Evolutionary conservation across 2,797 vertebrate species (phyloP).

Genomic region (Myripristis murdjan): DNA sequence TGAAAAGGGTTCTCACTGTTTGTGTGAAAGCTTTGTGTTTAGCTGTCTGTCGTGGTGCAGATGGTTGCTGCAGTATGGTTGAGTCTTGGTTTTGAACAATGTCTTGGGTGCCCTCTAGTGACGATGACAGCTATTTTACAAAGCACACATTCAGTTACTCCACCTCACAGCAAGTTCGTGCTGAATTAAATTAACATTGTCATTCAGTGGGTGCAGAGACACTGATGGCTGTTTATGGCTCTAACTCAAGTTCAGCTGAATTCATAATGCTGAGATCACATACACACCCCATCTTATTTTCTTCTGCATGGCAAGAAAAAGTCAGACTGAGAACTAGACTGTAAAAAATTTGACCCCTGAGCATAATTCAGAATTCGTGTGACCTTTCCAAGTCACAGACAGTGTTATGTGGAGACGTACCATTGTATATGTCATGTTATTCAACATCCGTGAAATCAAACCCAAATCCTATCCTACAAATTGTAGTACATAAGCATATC

Average conservation of each 20-base stretch:
- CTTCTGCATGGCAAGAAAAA: not conserved
- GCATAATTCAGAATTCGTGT: slow-evolving; percentile 21
- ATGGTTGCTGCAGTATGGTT: slow-evolving; percentile 64
- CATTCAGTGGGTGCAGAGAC: slow-evolving; percentile 33
- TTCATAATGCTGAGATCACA: not conserved
- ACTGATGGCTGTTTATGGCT: slow-evolving; percentile 12
- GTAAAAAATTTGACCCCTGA: slow-evolving; percentile 38
- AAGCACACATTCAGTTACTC: not conserved
- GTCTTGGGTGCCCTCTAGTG: slow-evolving; percentile 72
- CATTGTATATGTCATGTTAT: not conserved
- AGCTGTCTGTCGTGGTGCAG: slow-evolving; percentile 53
- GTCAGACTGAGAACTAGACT: not conserved
- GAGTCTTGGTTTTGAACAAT: slow-evolving; percentile 14
- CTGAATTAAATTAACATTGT: slow-evolving; percentile 19
- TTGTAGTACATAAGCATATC: slow-evolving; percentile 33
- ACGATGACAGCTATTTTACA: slow-evolving; percentile 10
- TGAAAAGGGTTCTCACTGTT: slow-evolving; percentile 38
- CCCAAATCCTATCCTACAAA: slow-evolving; percentile 22
- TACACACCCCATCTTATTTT: not conserved
- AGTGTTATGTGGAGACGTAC: slow-evolving; percentile 1
- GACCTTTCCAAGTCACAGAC: slow-evolving; percentile 1
- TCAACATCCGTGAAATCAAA: slow-evolving; percentile 8
- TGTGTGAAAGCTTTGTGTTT: slow-evolving; percentile 50
- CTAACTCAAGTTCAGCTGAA: slow-evolving; percentile 14
- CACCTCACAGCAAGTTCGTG: slow-evolving; percentile 11